A percentile compares a stretch with the other conserved stretches of the same genome.
Evolutionary conservation across 2,113 vertebrate genomes (phyloP).

Genomic region (Pluvianellus socialis): DNA sequence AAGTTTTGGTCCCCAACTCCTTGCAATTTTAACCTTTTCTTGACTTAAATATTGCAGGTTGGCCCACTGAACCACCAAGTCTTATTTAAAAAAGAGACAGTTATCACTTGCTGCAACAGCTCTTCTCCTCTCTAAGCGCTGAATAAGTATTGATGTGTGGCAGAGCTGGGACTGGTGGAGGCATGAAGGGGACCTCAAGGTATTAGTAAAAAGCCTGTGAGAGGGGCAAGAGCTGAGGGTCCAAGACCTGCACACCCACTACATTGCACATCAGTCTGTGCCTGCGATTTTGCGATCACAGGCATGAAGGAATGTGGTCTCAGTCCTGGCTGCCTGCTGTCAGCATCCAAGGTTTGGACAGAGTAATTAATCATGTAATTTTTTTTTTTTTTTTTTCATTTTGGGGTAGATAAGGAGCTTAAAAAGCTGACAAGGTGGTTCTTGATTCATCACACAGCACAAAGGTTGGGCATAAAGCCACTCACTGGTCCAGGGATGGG

Average conservation of each 20-base stretch:
- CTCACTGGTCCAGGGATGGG: not conserved
- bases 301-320: slow-evolving; percentile 55
- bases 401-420: not conserved
- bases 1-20: not conserved
- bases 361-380: slow-evolving; percentile 17
- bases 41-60: not conserved
- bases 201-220: slow-evolving; percentile 19
- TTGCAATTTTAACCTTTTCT: not conserved
- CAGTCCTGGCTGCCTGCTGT: slow-evolving; percentile 53
- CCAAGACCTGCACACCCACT: slow-evolving; percentile 24
- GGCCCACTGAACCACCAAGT: not conserved
- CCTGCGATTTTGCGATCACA: slow-evolving; percentile 57
- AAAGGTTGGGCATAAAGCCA: not conserved
- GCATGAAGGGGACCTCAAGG: slow-evolving; percentile 2
- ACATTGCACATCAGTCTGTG: slow-evolving; percentile 52
- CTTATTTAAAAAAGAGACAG: slow-evolving; percentile 1
- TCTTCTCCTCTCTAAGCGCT: slow-evolving; percentile 25
- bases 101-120: not conserved
- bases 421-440: slow-evolving; percentile 27
- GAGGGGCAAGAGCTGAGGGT: slow-evolving; percentile 41
- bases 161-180: slow-evolving; percentile 21
- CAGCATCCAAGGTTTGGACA: slow-evolving; percentile 31
- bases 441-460: slow-evolving; percentile 2
- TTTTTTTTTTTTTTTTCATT: slow-evolving; percentile 21
- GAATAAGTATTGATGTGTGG: slow-evolving; percentile 6